Evolutionary conservation across 1,140 invertebrate genomes (phyloP).

Genomic region (Neodiprion lecontei): DNA sequence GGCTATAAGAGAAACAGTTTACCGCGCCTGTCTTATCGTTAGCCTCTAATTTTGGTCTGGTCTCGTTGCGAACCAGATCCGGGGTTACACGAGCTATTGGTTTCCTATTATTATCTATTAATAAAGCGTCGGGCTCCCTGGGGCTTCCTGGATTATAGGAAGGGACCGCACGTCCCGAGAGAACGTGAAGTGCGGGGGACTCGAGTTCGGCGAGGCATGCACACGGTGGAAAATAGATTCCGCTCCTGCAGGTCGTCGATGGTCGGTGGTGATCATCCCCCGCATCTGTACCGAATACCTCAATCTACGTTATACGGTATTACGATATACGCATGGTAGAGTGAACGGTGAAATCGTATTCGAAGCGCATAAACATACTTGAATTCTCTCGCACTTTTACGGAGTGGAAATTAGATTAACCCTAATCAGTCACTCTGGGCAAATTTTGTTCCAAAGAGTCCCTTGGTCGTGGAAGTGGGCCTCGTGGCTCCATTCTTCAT

Average conservation of each 20-base stretch:
- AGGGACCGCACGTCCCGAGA: background rate
- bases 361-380: too few relatives aligned
- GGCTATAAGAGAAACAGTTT: background rate
- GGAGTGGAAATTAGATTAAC: too few relatives aligned
- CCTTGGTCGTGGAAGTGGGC: too few relatives aligned
- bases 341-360: too few relatives aligned
- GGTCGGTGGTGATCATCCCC: too few relatives aligned
- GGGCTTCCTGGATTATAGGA: constrained; percentile 6
- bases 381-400: too few relatives aligned
- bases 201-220: background rate
- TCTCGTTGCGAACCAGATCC: background rate
- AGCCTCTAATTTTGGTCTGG: background rate
- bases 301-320: too few relatives aligned
- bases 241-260: background rate
- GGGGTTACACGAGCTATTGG: constrained; percentile 4
- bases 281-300: too few relatives aligned
- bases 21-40: background rate
- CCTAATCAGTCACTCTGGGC: too few relatives aligned
- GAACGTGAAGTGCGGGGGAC: background rate
- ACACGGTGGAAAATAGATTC: constrained; percentile 1
- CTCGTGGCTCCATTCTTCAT: too few relatives aligned
- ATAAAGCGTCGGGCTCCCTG: background rate
- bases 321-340: too few relatives aligned
- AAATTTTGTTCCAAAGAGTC: too few relatives aligned
- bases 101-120: constrained; percentile 3